Evolutionary conservation across 2,888 invertebrate genomes (phyloP).

Genomic region (Bursaphelenchus okinawaensis): DNA sequence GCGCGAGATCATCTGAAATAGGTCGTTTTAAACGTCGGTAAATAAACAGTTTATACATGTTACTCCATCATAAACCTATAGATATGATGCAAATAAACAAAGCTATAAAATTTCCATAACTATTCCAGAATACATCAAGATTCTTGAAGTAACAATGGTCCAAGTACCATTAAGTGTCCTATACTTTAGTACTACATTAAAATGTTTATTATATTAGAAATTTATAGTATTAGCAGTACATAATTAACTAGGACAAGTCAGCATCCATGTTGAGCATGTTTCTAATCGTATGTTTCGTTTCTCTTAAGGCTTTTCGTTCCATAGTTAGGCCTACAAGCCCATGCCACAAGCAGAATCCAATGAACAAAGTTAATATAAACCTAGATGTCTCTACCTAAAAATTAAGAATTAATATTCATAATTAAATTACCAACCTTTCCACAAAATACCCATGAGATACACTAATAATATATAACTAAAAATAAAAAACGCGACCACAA

Average conservation of each 20-base stretch:
- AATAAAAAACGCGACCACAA: not conserved
- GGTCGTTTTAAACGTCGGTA: no score
- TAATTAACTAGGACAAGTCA: not conserved
- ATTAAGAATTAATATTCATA: slow-evolving; percentile 1
- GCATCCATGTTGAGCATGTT: slow-evolving; percentile 13
- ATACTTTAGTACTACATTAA: no score
- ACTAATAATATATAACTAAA: slow-evolving; percentile 11
- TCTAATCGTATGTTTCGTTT: slow-evolving; percentile 38
- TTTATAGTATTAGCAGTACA: not conserved
- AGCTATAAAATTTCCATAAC: no score
- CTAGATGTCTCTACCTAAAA: slow-evolving; percentile 34
- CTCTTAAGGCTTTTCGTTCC: slow-evolving; percentile 54
- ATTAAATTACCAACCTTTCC: not conserved
- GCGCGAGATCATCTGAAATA: no score
- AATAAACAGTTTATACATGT: no score
- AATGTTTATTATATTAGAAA: no score
- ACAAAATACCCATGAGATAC: not conserved
- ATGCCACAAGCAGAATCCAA: slow-evolving; percentile 53
- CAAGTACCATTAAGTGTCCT: no score
- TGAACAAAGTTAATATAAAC: slow-evolving; percentile 45
- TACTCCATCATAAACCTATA: no score
- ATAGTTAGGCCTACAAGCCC: slow-evolving; percentile 53
- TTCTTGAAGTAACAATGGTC: no score
- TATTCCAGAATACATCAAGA: no score
- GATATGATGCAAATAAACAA: no score